Evolutionary conservation across 2,113 vertebrate genomes (phyloP).

Genomic region (Cyanoliseus patagonus): DNA sequence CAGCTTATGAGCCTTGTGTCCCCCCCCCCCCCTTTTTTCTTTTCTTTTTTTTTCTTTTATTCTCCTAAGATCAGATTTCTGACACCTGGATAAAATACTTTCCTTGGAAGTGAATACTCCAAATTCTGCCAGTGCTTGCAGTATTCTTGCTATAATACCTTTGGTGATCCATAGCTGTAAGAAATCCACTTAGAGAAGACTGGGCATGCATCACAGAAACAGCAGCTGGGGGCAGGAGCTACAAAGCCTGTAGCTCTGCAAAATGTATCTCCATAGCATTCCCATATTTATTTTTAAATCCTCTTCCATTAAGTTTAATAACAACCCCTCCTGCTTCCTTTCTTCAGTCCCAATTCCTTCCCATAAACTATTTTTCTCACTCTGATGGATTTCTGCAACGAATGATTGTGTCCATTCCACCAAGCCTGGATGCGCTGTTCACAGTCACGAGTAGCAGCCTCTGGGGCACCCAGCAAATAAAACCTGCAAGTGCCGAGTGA

Average conservation of each 20-base stretch:
- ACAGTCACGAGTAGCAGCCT: not conserved
- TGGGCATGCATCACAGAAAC: not conserved
- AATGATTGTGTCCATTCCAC: not conserved
- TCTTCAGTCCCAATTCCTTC: not conserved
- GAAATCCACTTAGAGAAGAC: not conserved
- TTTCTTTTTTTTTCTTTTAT: fast-evolving
- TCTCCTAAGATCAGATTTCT: not conserved
- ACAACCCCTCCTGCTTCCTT: not conserved
- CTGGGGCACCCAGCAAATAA: not conserved
- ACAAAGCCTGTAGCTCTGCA: not conserved
- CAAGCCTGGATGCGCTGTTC: not conserved
- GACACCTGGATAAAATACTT: not conserved
- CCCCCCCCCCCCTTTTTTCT: no score
- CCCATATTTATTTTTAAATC: not conserved
- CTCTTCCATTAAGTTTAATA: not conserved
- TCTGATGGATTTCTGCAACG: not conserved
- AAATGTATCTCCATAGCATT: not conserved
- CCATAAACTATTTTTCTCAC: not conserved
- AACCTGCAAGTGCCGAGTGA: not conserved
- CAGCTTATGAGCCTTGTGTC: not conserved
- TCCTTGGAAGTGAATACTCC: not conserved
- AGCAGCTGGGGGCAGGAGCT: not conserved
- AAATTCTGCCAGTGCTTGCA: not conserved
- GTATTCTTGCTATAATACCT: not conserved
- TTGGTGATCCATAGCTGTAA: not conserved